phyloP scores from a whole-genome alignment of 2,797 vertebrate genomes.

The Myripristis murdjan region DNA sequence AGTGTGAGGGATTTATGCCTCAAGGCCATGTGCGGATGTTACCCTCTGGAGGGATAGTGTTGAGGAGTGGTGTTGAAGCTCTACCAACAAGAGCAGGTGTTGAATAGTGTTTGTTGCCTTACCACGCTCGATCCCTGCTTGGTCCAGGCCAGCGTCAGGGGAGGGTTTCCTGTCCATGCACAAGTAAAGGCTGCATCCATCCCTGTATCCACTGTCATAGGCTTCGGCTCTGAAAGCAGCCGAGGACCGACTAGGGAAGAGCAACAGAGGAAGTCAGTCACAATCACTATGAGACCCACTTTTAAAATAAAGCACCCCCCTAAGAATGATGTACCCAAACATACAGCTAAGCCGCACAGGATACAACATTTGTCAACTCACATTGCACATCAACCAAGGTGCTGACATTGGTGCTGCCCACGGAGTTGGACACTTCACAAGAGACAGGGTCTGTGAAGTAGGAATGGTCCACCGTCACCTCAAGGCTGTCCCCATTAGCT shows the following conservation, averaged over 20 bases:
- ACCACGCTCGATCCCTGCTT: slow-evolving; percentile 90
- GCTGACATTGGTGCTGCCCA: slow-evolving; percentile 94
- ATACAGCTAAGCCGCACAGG: background rate
- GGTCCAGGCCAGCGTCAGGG: slow-evolving; percentile 92
- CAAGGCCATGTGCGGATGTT: slow-evolving; percentile 70
- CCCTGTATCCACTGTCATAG: slow-evolving; percentile 88
- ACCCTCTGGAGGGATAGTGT: slow-evolving; percentile 58
- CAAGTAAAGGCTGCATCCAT: slow-evolving; percentile 93
- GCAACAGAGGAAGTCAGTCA: slow-evolving; percentile 34
- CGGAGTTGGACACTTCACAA: slow-evolving; percentile 93
- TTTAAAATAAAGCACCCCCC: slow-evolving; percentile 25
- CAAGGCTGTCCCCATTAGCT: slow-evolving; percentile 90
- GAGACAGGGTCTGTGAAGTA: slow-evolving; percentile 94
- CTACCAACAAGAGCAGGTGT: slow-evolving; percentile 47
- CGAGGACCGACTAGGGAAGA: slow-evolving; percentile 88
- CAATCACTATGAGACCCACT: slow-evolving; percentile 45
- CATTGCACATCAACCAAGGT: slow-evolving; percentile 93
- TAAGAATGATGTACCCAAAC: slow-evolving; percentile 10
- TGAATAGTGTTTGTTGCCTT: slow-evolving; percentile 58
- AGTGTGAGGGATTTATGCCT: slow-evolving; percentile 76
- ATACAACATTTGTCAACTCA: slow-evolving; percentile 77
- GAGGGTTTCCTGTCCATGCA: slow-evolving; percentile 93
- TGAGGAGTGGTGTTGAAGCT: slow-evolving; percentile 60
- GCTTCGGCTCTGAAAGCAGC: slow-evolving; percentile 89
- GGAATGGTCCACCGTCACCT: slow-evolving; percentile 91